Evolutionary conservation across 2,113 vertebrate species (phyloP).

Genomic region (Daubentonia madagascariensis): DNA sequence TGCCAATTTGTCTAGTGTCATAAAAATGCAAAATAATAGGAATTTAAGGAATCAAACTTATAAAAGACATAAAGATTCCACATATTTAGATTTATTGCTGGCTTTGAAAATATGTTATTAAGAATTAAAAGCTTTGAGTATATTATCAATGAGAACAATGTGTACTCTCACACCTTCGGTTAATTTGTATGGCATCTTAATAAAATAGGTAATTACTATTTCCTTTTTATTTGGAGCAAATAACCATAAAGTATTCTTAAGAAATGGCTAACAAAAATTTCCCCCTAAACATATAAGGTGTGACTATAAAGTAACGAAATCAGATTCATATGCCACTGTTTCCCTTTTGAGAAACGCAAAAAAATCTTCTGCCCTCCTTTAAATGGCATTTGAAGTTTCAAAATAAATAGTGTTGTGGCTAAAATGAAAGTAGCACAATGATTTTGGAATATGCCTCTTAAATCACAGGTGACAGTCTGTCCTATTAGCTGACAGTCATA

Average conservation of each 20-base stretch:
- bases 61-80: background rate
- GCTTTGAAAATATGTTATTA: background rate
- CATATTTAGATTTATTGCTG: background rate
- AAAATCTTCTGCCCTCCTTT: background rate
- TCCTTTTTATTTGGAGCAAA: background rate
- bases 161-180: background rate
- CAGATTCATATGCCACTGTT: background rate
- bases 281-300: background rate
- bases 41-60: background rate
- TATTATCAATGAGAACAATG: background rate
- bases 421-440: background rate
- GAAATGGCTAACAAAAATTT: background rate
- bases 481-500: accelerated
- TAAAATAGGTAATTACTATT: background rate
- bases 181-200: background rate
- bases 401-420: background rate
- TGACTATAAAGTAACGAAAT: background rate
- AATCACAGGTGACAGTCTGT: too few relatives aligned
- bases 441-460: background rate
- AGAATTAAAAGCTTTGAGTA: background rate
- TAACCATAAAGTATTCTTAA: background rate
- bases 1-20: background rate
- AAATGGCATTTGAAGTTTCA: background rate
- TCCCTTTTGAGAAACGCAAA: background rate
- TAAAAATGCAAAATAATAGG: background rate